Evolutionary conservation across 2,113 vertebrate genomes (phyloP).

Genomic region (Sporophila hypoxantha): DNA sequence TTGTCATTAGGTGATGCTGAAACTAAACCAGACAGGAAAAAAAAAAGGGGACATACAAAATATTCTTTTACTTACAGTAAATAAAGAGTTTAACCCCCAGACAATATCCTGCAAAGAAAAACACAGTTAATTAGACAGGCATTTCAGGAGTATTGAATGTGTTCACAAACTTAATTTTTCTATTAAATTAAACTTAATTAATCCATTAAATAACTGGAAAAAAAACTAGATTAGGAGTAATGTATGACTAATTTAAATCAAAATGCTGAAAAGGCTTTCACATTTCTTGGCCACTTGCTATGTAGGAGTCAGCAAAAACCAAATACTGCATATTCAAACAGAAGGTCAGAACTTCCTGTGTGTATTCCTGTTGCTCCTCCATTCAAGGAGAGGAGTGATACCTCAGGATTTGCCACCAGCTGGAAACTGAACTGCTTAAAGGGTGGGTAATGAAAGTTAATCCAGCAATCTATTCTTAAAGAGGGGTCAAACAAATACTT

Average conservation of each 20-base stretch:
- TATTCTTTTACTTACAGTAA: constrained; percentile 86
- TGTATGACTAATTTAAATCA: not conserved
- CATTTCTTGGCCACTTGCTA: not conserved
- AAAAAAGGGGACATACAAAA: not conserved
- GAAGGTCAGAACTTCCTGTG: not conserved
- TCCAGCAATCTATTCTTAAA: not conserved
- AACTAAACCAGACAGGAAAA: not conserved
- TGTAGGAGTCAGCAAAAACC: not conserved
- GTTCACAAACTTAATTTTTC: not conserved
- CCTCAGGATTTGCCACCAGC: not conserved
- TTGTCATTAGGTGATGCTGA: not conserved
- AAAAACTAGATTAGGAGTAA: not conserved
- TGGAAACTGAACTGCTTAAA: not conserved
- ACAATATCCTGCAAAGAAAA: constrained; percentile 87
- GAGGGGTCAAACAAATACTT: not conserved
- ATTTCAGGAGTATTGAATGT: not conserved
- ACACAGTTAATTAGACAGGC: not conserved
- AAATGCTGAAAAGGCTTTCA: not conserved
- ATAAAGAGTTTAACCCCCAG: constrained; percentile 97
- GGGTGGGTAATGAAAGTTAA: not conserved
- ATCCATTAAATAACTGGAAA: not conserved
- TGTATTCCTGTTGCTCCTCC: not conserved
- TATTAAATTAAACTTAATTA: not conserved
- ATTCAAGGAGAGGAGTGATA: not conserved
- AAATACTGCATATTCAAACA: not conserved